Evolutionary conservation across 1,140 invertebrate genomes (phyloP), one percentile per base, ranked within the genome.

Genomic region (Bombus balteatus): DNA sequence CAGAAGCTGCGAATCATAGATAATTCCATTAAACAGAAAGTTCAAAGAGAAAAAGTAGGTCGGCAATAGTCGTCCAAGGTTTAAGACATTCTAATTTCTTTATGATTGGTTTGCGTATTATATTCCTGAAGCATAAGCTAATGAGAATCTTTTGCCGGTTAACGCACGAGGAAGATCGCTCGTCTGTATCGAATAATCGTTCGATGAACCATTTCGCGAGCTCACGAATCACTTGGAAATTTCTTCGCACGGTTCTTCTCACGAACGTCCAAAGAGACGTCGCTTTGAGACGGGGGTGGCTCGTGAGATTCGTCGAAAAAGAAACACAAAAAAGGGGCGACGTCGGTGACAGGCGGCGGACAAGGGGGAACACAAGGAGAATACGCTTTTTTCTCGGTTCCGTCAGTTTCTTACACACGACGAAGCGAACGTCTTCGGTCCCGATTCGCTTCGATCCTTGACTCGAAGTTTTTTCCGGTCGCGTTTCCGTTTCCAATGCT

Each of bases 391-490:
- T 80, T 15, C 71, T 59, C 32, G 15, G 18, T 12, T 25, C 34
- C 13, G 37, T 28, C 77, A 4, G 71, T 59, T 81, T 85, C 84
- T 85, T 75, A 75, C 66, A 83, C 28, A 18, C 62, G 70, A 53
- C 43, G n/a, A 13, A 43, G 37, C 75, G 34, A 53, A 37, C n/a
- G 65, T 68, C 80, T 70, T 62, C 74, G 15, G 47, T 41, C 34
- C 18, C 66, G 66, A 87, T 87, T 79, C 75, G 81, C 34, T 73
- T 83, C 85, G 85, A 87, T 84, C 75, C 53, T 74, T 62, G 22
- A 18, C 70, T 73, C 59, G 13, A 62, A 57, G 22, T 66, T 81
- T 72, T 70, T 73, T 28, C 18, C 47, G 8, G 3, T 25, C 37
- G 18, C 12, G n/a, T 71, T 39, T 37, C 22, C 41, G 32, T 18